Evolutionary conservation across 2,888 invertebrate species (phyloP).

Genomic region (Ametastegia equiseti): DNA sequence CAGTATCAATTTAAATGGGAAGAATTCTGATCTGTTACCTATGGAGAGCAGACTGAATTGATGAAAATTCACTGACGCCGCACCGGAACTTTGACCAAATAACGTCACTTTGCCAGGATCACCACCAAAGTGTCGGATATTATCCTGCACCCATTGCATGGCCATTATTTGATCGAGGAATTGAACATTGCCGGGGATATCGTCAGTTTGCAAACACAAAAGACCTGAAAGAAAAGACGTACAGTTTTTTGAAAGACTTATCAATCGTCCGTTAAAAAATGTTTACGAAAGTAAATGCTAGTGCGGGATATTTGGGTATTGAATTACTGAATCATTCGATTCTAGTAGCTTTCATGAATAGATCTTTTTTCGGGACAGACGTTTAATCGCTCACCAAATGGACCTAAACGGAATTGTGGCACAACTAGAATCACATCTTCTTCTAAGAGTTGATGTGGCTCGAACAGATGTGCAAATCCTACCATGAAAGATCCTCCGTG

Average conservation of each 20-base stretch:
- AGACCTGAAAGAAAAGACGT: conserved; percentile 72
- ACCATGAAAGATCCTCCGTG: conserved; percentile 75
- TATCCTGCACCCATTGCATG: conserved; percentile 77
- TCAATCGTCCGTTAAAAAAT: not conserved
- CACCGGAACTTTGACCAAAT: conserved; percentile 79
- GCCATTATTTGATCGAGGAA: conserved; percentile 77
- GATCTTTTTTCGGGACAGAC: not conserved
- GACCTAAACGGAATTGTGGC: conserved; percentile 77
- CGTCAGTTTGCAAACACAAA: conserved; percentile 75
- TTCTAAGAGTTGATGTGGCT: conserved; percentile 75
- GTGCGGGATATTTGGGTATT: not conserved
- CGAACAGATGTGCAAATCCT: conserved; percentile 72
- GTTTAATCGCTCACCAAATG: conserved; percentile 71
- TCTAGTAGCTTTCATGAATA: not conserved
- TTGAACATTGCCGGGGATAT: conserved; percentile 79
- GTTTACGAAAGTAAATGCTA: too few relatives aligned
- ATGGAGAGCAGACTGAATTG: conserved; percentile 74
- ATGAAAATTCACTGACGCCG: conserved; percentile 75
- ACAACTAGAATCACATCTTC: conserved; percentile 77
- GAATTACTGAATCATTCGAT: not conserved
- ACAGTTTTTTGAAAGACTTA: not conserved
- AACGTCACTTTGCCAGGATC: conserved; percentile 77
- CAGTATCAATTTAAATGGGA: not conserved
- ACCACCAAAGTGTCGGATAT: conserved; percentile 78
- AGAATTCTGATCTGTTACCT: not conserved